Percentiles rank a stretch among this genome's conserved stretches.
Evolutionary conservation across 2,888 invertebrate species (phyloP).

Genomic region (Crossocerus cetratus): DNA sequence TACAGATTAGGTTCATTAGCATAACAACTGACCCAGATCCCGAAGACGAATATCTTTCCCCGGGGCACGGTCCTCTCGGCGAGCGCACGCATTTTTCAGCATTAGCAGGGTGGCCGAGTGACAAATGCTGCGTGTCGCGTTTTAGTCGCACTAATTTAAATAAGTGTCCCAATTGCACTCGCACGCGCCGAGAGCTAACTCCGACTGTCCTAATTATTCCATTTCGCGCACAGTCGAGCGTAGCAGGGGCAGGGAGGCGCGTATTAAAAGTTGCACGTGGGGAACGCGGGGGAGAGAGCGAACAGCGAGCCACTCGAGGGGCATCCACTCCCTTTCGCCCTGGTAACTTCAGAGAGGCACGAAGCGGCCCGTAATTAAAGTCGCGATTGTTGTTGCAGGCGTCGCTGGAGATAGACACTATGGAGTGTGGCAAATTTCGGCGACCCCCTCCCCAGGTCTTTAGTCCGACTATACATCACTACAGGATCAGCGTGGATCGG

Average conservation of each 20-base stretch:
- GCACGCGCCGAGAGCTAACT: neutral
- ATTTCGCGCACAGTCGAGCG: neutral
- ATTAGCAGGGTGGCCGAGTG: too few relatives aligned
- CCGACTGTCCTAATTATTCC: neutral
- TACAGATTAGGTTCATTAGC: too few relatives aligned
- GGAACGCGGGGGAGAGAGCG: neutral
- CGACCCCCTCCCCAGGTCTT: too few relatives aligned
- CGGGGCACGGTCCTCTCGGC: too few relatives aligned
- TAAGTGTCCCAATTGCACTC: neutral
- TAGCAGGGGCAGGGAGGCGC: neutral
- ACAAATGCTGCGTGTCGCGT: too few relatives aligned
- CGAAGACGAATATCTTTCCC: neutral
- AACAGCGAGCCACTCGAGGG: neutral
- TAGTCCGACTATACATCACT: too few relatives aligned
- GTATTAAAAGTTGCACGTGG: neutral
- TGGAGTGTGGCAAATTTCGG: too few relatives aligned
- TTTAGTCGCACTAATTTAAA: too few relatives aligned
- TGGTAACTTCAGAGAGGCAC: neutral
- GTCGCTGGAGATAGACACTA: neutral
- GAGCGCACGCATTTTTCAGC: too few relatives aligned
- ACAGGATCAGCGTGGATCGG: too few relatives aligned
- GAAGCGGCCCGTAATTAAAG: neutral
- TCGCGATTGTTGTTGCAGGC: neutral
- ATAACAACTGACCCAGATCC: too few relatives aligned
- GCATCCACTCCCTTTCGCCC: conserved; percentile 17